Percentiles rank a stretch among this genome's conserved stretches.
phyloP scores from a whole-genome alignment of 2,888 invertebrate species.

The Palloptera scutellata region DNA sequence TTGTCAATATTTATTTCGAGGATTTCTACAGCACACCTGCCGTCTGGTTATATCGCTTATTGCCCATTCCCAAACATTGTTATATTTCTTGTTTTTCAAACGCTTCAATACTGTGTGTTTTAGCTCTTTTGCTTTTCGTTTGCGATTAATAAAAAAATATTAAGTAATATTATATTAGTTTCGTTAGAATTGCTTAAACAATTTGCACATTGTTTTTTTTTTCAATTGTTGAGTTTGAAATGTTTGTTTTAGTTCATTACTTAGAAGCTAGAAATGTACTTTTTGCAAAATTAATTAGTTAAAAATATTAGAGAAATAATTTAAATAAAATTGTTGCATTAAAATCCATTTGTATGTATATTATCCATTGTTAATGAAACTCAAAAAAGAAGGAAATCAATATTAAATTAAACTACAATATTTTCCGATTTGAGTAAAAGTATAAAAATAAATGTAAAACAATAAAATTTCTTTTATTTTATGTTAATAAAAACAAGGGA shows the following conservation, averaged over 20 bases:
- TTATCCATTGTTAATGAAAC: background rate
- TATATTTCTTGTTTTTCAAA: constrained; percentile 33
- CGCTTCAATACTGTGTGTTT: constrained; percentile 20
- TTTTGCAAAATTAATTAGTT: constrained; percentile 18
- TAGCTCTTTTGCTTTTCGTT: constrained; percentile 27
- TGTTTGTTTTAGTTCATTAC: constrained; percentile 23
- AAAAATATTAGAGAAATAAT: constrained; percentile 34
- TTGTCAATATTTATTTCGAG: constrained; percentile 62
- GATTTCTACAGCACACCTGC: constrained; percentile 68
- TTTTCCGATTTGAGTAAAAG: too few species aligned
- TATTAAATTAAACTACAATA: background rate
- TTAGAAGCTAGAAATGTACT: constrained; percentile 34
- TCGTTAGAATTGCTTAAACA: constrained; percentile 15
- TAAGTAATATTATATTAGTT: constrained; percentile 1
- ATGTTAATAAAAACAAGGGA: too few species aligned
- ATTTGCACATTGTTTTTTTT: constrained; percentile 30
- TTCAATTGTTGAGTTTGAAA: background rate
- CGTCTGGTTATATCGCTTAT: constrained; percentile 76
- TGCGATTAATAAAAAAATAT: constrained; percentile 13
- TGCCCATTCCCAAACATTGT: constrained; percentile 72
- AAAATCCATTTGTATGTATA: background rate
- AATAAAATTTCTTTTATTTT: too few species aligned
- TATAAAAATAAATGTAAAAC: too few species aligned
- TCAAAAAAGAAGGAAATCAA: background rate
- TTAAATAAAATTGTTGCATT: constrained; percentile 16